phyloP scores from a whole-genome alignment of 2,797 vertebrate species.

The Lutjanus argentimaculatus region DNA sequence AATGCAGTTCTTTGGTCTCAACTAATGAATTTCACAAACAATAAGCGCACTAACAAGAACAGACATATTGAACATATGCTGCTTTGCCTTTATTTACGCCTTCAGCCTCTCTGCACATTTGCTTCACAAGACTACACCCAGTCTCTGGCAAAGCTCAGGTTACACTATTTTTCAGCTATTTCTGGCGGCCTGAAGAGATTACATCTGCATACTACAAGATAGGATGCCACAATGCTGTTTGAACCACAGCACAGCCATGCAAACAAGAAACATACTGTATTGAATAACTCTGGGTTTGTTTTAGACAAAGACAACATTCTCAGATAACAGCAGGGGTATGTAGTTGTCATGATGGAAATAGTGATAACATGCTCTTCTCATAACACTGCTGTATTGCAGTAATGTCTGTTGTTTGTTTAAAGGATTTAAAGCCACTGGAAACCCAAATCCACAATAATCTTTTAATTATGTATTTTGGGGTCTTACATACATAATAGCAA shows the following conservation, averaged over 20 bases:
- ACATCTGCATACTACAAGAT: constrained; percentile 1
- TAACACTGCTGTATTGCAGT: background rate
- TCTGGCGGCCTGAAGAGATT: constrained; percentile 15
- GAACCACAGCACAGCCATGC: background rate
- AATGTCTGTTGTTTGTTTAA: background rate
- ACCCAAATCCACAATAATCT: too few relatives aligned
- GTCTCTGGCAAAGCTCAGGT: constrained; percentile 26
- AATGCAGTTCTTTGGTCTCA: background rate
- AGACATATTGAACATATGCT: background rate
- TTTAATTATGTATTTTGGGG: too few relatives aligned
- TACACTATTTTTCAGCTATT: constrained; percentile 17
- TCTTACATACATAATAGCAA: too few relatives aligned
- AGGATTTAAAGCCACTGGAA: too few relatives aligned
- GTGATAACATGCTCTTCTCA: background rate
- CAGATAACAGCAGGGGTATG: constrained; percentile 17
- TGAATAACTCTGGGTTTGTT: constrained; percentile 33
- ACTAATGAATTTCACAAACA: constrained; percentile 31
- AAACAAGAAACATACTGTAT: constrained; percentile 18
- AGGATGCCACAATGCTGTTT: background rate
- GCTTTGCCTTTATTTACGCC: constrained; percentile 9
- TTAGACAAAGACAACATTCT: background rate
- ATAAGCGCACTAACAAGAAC: constrained; percentile 1
- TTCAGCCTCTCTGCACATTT: constrained; percentile 9
- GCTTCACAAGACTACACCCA: constrained; percentile 7
- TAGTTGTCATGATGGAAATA: background rate